These are phyloP conservation scores for Glaucidium brasilianum DNA, from an alignment of 2,113 vertebrate genomes.

Conservation along the genomic window DNA sequence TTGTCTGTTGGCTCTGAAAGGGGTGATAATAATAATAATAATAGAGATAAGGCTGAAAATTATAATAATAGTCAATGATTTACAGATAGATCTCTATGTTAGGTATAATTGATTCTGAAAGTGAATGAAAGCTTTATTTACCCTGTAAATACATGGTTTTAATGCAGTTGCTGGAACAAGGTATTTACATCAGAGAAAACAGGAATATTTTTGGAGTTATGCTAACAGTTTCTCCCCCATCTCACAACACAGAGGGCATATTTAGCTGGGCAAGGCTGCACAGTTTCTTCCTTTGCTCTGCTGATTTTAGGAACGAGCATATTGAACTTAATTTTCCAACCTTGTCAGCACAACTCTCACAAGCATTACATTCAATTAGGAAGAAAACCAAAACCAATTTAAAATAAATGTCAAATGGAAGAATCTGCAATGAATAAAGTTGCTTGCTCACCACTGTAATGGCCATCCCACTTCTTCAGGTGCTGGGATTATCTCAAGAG, in stretches of 20 bases:
- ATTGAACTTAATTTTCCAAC: conserved; percentile 35
- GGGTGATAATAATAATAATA: background rate
- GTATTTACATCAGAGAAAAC: background rate
- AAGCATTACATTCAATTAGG: conserved; percentile 43
- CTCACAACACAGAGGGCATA: background rate
- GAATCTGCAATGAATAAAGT: background rate
- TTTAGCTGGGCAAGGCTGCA: background rate
- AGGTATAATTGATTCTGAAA: background rate
- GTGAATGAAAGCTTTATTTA: background rate
- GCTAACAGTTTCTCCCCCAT: background rate
- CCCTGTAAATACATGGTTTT: background rate
- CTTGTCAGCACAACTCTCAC: conserved; percentile 14
- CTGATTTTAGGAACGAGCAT: background rate
- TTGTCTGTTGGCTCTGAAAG: background rate
- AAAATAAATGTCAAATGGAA: background rate
- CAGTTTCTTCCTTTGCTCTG: background rate
- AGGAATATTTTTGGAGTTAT: background rate
- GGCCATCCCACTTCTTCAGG: background rate
- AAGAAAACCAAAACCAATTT: conserved; percentile 25
- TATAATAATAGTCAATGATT: background rate
- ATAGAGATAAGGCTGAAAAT: background rate
- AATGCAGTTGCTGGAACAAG: background rate
- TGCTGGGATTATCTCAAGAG: background rate
- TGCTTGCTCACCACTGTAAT: background rate
- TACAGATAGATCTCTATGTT: background rate